A percentile compares a stretch with the other conserved stretches of the same genome.
Conservation (phyloP, 2,797 vertebrate species). For the Microctenopoma steveboyesi region DNA sequence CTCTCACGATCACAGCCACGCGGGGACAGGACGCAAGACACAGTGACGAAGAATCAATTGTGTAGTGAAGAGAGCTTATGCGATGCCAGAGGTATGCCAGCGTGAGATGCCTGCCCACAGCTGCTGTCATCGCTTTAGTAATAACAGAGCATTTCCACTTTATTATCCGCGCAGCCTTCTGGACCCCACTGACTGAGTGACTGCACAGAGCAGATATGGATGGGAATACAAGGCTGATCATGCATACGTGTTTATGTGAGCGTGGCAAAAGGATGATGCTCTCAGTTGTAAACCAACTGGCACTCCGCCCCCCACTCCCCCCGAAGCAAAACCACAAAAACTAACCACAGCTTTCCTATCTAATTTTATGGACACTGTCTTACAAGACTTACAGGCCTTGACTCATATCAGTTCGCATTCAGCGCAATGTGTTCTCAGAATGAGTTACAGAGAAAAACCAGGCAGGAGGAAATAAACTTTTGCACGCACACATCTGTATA, state of each 20-base stretch:
- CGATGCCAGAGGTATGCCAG: conserved; percentile 56
- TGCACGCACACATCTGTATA: background rate
- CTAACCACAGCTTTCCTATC: conserved; percentile 49
- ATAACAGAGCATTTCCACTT: conserved; percentile 69
- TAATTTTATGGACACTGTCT: conserved; percentile 42
- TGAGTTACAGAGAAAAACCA: background rate
- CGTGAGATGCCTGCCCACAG: conserved; percentile 48
- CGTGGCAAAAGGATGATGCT: conserved; percentile 31
- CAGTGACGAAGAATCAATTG: background rate
- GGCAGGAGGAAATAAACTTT: conserved; percentile 12
- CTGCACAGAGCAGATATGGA: conserved; percentile 35
- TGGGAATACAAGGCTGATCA: conserved; percentile 9
- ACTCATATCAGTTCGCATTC: conserved; percentile 37
- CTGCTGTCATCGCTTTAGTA: conserved; percentile 69
- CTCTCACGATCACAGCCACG: background rate
- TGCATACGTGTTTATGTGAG: conserved; percentile 15
- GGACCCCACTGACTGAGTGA: conserved; percentile 45
- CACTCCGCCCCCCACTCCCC: conserved; percentile 1
- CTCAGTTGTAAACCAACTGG: conserved; percentile 21
- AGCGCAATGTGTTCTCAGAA: background rate
- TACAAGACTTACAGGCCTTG: conserved; percentile 36
- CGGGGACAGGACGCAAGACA: background rate
- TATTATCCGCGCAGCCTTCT: conserved; percentile 52
- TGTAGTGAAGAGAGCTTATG: conserved; percentile 20
- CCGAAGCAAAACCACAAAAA: conserved; percentile 60